phyloP scores from a whole-genome alignment of 1,140 invertebrate genomes.

The Stegodyphus dumicola region DNA sequence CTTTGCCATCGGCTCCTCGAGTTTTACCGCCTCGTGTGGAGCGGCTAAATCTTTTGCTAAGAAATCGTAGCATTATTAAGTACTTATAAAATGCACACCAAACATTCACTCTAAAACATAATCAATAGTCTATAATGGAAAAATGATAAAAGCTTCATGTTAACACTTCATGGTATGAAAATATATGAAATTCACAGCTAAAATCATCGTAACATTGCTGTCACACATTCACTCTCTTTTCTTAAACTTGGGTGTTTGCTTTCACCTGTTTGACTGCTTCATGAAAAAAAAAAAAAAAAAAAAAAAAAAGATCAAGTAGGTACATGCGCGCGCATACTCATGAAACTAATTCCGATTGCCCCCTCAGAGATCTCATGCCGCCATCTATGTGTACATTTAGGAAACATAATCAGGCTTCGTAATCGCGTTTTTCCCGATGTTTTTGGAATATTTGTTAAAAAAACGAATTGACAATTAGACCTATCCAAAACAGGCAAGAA shows the following conservation, averaged over 20 bases:
- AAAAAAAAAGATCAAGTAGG: too few species aligned
- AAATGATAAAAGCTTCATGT: conserved; percentile 14
- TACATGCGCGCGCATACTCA: conserved; percentile 10
- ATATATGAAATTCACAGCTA: not conserved
- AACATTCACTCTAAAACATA: conserved; percentile 15
- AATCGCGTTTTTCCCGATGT: too few species aligned
- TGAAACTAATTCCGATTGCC: not conserved
- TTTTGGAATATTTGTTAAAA: too few species aligned
- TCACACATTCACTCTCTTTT: not conserved
- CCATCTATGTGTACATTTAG: conserved; percentile 8
- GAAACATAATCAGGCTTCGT: too few species aligned
- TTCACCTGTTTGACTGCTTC: conserved; percentile 59
- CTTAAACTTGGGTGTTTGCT: not conserved
- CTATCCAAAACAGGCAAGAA: too few species aligned
- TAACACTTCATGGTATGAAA: conserved; percentile 15
- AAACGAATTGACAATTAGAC: too few species aligned
- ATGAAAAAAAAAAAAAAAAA: conserved; percentile 42
- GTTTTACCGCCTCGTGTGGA: conserved; percentile 45
- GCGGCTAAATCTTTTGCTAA: conserved; percentile 65
- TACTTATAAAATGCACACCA: not conserved
- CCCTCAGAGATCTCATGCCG: not conserved
- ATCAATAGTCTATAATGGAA: conserved; percentile 28
- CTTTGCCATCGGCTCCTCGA: conserved; percentile 18
- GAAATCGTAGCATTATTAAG: conserved; percentile 64
- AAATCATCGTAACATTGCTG: not conserved